phyloP scores from a whole-genome alignment of 2,888 invertebrate species.

The Agrotis exclamationis region DNA sequence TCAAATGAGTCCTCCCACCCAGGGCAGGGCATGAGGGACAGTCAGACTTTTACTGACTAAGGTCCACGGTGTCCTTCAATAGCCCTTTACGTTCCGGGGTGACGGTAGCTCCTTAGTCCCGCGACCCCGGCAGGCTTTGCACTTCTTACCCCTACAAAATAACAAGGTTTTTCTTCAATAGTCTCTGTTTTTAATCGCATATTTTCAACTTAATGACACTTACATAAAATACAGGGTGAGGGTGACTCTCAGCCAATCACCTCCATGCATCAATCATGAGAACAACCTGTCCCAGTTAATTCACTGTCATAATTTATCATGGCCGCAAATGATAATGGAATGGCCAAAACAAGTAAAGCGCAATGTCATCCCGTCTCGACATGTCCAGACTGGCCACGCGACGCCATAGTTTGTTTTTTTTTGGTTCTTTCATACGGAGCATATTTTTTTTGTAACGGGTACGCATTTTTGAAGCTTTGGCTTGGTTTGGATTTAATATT shows the following conservation, averaged over 20 bases:
- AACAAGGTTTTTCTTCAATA: no score
- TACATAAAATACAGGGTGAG: neutral
- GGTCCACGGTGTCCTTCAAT: no score
- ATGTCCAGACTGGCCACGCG: conserved; percentile 37
- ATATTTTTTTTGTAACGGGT: conserved; percentile 29
- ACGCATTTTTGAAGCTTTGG: conserved; percentile 3
- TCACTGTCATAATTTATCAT: conserved; percentile 58
- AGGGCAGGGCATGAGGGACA: no score
- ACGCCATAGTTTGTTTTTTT: conserved; percentile 39
- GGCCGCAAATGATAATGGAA: conserved; percentile 52
- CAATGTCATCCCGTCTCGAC: conserved; percentile 49
- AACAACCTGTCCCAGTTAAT: conserved; percentile 43
- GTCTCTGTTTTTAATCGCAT: no score
- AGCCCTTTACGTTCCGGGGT: no score
- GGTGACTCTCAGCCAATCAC: conserved; percentile 23
- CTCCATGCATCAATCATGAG: conserved; percentile 47
- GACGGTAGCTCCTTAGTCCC: no score
- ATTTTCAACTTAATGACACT: conserved; percentile 6
- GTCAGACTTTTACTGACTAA: no score
- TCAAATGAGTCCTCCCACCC: no score
- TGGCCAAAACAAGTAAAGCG: conserved; percentile 56
- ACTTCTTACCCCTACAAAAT: no score
- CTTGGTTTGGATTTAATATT: no score
- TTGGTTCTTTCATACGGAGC: conserved; percentile 26
- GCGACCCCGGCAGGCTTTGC: no score